Evolutionary conservation across 2,888 invertebrate genomes (phyloP).

Genomic region (Cheilosia vulpina): DNA sequence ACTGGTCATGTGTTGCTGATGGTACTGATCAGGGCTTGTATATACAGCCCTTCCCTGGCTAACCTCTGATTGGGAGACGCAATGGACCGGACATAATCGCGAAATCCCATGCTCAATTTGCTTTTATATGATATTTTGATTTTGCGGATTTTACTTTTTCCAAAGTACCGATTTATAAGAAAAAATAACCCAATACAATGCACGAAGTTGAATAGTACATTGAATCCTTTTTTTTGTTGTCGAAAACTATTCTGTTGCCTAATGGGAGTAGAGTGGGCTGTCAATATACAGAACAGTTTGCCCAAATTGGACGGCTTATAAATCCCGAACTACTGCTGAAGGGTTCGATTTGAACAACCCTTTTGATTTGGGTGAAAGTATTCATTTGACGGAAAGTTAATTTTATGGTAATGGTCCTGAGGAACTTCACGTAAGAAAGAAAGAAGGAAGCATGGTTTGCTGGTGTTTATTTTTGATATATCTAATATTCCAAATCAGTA

Average conservation of each 20-base stretch:
- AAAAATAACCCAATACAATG: slow-evolving; percentile 28
- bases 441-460: not conserved
- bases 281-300: slow-evolving; percentile 39
- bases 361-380: slow-evolving; percentile 40
- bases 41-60: slow-evolving; percentile 46
- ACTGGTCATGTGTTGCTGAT: slow-evolving; percentile 64
- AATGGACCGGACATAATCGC: slow-evolving; percentile 68
- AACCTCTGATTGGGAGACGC: slow-evolving; percentile 50
- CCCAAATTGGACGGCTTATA: slow-evolving; percentile 46
- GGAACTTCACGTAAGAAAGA: not conserved
- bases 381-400: slow-evolving; percentile 67
- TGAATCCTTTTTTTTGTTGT: slow-evolving; percentile 8
- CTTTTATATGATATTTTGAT: slow-evolving; percentile 65
- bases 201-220: slow-evolving; percentile 22
- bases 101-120: slow-evolving; percentile 60
- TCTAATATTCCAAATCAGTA: not conserved
- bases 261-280: slow-evolving; percentile 5
- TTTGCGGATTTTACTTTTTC: slow-evolving; percentile 55
- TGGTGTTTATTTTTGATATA: not conserved
- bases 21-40: slow-evolving; percentile 11
- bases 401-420: slow-evolving; percentile 51
- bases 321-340: slow-evolving; percentile 2
- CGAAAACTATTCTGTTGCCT: slow-evolving; percentile 51
- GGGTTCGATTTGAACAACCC: slow-evolving; percentile 16
- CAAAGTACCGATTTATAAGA: slow-evolving; percentile 49